Evolutionary conservation across 2,888 invertebrate species (phyloP).

Genomic region (Xylocampa areola): DNA sequence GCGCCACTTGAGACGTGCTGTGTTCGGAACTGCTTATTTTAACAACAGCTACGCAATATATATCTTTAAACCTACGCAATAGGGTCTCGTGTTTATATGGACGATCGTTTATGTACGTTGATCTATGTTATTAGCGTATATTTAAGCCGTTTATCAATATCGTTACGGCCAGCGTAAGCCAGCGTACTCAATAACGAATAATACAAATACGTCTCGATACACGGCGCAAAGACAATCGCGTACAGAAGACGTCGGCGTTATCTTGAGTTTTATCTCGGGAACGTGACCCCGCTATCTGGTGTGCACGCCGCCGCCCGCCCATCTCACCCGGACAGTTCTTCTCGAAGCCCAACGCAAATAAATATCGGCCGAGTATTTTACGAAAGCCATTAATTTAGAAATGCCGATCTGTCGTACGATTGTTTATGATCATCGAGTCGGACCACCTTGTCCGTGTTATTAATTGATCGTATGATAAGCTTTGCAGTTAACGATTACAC

Average conservation of each 20-base stretch:
- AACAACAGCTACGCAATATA: slow-evolving; percentile 44
- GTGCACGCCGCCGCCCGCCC: slow-evolving; percentile 79
- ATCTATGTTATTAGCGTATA: slow-evolving; percentile 53
- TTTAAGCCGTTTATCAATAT: slow-evolving; percentile 51
- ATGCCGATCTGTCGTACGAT: slow-evolving; percentile 82
- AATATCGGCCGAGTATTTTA: slow-evolving; percentile 65
- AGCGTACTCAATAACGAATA: slow-evolving; percentile 46
- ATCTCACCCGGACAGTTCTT: slow-evolving; percentile 75
- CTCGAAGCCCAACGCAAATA: slow-evolving; percentile 73
- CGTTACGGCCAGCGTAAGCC: slow-evolving; percentile 34
- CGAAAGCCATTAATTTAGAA: slow-evolving; percentile 83
- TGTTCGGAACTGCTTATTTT: slow-evolving; percentile 26
- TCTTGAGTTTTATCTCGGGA: slow-evolving; percentile 82
- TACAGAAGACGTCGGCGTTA: slow-evolving; percentile 80
- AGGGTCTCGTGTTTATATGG: slow-evolving; percentile 41
- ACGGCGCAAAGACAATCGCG: slow-evolving; percentile 79
- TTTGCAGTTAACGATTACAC: slow-evolving; percentile 68
- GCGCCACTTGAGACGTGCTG: slow-evolving; percentile 24
- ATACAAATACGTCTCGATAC: slow-evolving; percentile 53
- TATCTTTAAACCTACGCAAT: slow-evolving; percentile 35
- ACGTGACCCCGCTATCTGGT: slow-evolving; percentile 86
- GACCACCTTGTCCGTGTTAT: slow-evolving; percentile 86
- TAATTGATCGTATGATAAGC: slow-evolving; percentile 84
- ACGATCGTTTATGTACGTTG: slow-evolving; percentile 29
- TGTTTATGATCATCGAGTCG: slow-evolving; percentile 76